Evolutionary conservation across 2,797 vertebrate species (phyloP), one percentile per base, ranked within the genome.

Genomic region (Lagodon rhomboides): DNA sequence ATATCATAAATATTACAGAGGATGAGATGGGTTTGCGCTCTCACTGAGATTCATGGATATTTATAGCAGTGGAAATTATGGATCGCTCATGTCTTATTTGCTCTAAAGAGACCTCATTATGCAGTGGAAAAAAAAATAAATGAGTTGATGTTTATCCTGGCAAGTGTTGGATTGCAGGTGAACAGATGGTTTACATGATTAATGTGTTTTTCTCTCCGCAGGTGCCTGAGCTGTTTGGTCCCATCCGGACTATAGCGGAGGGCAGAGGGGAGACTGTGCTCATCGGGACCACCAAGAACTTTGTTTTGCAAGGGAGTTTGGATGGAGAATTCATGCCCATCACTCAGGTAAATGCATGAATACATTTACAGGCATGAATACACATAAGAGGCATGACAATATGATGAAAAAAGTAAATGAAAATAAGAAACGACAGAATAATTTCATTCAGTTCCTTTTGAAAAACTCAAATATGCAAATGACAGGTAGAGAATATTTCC

Each of bases 201-300:
- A 3, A 55, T 66, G 38, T 38, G 38, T 2, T 41, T 0, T 73
- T 64, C 83, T 60, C 34, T 75, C 47, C 38, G 95, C 86, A 99
- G 98, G 97, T 99, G 83, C 97, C 97, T 5, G 98, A 99, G 81
- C 89, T 96, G 69, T 99, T 96, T 80, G 98, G 98, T 12, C 98
- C 98, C 0, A 96, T 99, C 80, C 94, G 98, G 82, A 99, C 98
- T 6, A 96, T 99, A 66, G 96, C 98, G 4, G 98, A 99, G 78
- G 97, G 98, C 55, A 95, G 97, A 87, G 97, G 98, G 2, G 96
- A 98, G 0, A 91, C 94, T 13, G 95, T 99, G 63, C 93, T 99
- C 78, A 97, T 99, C 59, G 98, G 98, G 73, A 99, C 98, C 15
- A 99, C 98, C 11, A 97, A 97, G 91, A 98, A 99, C 90, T 98